A percentile compares a stretch with the other conserved stretches of the same genome.
These are phyloP conservation scores for Scolanthus callimorphus DNA, from an alignment of 92 coral and sea anemone genomes.

Conservation along the genomic window DNA sequence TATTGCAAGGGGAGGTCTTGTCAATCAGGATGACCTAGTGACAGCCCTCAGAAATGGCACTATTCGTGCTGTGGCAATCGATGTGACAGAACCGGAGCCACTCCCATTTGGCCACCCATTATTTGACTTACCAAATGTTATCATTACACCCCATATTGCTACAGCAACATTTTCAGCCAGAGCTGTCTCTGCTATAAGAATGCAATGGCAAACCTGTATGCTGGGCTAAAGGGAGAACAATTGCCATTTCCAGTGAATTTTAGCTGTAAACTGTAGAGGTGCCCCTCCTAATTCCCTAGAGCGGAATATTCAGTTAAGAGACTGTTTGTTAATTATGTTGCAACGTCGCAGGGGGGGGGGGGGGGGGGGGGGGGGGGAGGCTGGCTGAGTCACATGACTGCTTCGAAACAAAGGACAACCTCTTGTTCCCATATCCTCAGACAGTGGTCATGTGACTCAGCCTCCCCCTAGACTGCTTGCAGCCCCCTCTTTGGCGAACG, in stretches of 20 bases:
- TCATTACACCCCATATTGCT: constrained; percentile 70
- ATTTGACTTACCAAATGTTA: constrained; percentile 50
- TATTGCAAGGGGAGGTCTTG: constrained; percentile 69
- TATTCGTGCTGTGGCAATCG: constrained; percentile 69
- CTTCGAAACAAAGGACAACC: too few relatives aligned
- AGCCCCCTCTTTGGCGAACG: too few relatives aligned
- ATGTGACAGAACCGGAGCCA: constrained; percentile 72
- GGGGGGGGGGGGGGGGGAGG: too few relatives aligned
- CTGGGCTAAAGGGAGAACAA: neutral
- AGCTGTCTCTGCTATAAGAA: constrained; percentile 8
- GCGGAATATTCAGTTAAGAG: too few relatives aligned
- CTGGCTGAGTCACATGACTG: too few relatives aligned
- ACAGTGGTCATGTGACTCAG: too few relatives aligned
- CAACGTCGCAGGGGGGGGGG: too few relatives aligned
- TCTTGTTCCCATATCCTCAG: too few relatives aligned
- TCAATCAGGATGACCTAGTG: constrained; percentile 69
- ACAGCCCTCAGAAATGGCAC: constrained; percentile 59
- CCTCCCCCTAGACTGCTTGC: too few relatives aligned
- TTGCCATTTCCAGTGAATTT: neutral
- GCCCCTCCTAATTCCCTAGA: too few relatives aligned
- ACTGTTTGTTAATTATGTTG: too few relatives aligned
- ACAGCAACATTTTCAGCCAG: constrained; percentile 50
- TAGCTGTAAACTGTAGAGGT: too few relatives aligned
- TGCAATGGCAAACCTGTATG: neutral
- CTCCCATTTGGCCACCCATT: constrained; percentile 78